Conservation (phyloP, 2,797 vertebrate species). For the Liparis tanakae region DNA sequence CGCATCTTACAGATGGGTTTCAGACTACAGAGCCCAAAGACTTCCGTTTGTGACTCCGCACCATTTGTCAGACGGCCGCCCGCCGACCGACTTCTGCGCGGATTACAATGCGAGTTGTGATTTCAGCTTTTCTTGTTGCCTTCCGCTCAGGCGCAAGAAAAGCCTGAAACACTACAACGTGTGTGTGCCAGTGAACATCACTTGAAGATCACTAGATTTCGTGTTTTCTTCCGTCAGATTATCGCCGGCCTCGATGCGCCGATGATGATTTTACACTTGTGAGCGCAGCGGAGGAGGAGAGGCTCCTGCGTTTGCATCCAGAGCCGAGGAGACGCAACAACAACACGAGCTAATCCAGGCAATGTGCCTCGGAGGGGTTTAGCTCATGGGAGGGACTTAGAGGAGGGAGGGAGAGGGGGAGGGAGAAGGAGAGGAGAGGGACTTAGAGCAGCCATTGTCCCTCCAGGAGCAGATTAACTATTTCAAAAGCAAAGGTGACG, state of each 20-base stretch:
- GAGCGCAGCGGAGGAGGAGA: conserved; percentile 17
- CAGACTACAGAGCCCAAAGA: conserved; percentile 16
- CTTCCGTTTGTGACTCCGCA: conserved; percentile 32
- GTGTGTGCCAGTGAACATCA: background rate
- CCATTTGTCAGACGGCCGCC: conserved; percentile 9
- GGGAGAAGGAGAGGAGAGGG: conserved; percentile 47
- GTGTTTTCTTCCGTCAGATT: conserved; percentile 22
- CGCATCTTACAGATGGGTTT: conserved; percentile 29
- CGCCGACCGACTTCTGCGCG: conserved; percentile 3
- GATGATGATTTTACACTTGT: conserved; percentile 39
- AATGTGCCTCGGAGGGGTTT: conserved; percentile 71
- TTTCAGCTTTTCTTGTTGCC: background rate
- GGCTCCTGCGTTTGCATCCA: conserved; percentile 52
- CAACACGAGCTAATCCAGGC: conserved; percentile 74
- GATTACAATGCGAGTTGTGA: conserved; percentile 14
- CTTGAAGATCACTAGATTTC: conserved; percentile 16
- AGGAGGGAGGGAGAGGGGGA: conserved; percentile 37
- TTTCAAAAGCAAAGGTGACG: conserved; percentile 82
- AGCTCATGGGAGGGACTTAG: conserved; percentile 73
- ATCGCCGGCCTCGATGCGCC: conserved; percentile 10
- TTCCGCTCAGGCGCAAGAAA: conserved; percentile 5
- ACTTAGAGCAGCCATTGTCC: conserved; percentile 77
- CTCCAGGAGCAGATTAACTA: conserved; percentile 78
- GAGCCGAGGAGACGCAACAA: conserved; percentile 65
- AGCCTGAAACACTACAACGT: background rate